Conservation (phyloP, 2,113 vertebrate genomes). For the Phoxinus phoxinus region DNA sequence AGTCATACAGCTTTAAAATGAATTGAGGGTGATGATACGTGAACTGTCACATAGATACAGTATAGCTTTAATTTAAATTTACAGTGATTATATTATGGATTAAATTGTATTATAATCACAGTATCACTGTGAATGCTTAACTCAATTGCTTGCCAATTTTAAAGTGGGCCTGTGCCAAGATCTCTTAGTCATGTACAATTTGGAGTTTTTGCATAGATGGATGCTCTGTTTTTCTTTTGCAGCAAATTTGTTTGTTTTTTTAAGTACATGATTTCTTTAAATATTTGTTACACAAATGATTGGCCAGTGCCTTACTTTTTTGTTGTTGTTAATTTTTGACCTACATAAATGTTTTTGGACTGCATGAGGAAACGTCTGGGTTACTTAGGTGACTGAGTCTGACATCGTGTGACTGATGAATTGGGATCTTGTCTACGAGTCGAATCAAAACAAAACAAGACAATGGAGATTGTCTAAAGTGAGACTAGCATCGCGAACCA, state of each 20-base stretch:
- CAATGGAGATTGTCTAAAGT: too few relatives aligned
- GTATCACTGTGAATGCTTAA: not conserved
- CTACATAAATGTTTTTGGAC: too few relatives aligned
- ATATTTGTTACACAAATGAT: not conserved
- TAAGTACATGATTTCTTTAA: not conserved
- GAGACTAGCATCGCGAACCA: too few relatives aligned
- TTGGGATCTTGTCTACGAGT: too few relatives aligned
- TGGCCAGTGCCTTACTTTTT: too few relatives aligned
- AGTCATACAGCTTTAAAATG: too few relatives aligned
- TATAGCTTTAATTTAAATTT: not conserved
- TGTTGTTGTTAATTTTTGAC: too few relatives aligned
- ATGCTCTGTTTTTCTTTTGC: not conserved
- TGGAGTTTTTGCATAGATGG: not conserved
- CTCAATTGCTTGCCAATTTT: not conserved
- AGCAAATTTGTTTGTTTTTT: not conserved
- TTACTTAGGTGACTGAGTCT: too few relatives aligned
- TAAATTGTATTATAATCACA: not conserved
- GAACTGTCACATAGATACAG: not conserved
- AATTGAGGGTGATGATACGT: not conserved
- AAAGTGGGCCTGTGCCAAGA: not conserved
- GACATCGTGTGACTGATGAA: too few relatives aligned
- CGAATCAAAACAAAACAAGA: too few relatives aligned
- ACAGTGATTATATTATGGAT: not conserved
- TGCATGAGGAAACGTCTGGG: too few relatives aligned
- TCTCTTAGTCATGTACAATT: not conserved